phyloP scores from a whole-genome alignment of 1,140 invertebrate genomes.

The Pararge aegeria region DNA sequence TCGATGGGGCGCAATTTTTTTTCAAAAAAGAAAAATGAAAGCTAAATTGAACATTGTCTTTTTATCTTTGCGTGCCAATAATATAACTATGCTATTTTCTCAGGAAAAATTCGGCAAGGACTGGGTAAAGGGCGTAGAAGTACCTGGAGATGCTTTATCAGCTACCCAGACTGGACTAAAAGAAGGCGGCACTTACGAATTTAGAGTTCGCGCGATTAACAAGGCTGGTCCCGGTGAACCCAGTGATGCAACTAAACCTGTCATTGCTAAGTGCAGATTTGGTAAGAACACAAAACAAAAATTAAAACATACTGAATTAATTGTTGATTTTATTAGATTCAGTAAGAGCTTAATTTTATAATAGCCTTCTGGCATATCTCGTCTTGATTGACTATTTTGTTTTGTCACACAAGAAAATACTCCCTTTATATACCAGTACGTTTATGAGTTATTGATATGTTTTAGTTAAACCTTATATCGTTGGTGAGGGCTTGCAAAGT shows the following conservation, averaged over 20 bases:
- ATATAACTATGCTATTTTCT: slow-evolving; percentile 11
- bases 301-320: too few species aligned
- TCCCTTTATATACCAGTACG: too few species aligned
- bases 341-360: too few species aligned
- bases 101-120: slow-evolving; percentile 94
- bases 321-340: too few species aligned
- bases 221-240: slow-evolving; percentile 97
- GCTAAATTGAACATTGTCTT: too few species aligned
- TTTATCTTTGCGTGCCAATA: too few species aligned
- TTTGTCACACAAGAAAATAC: too few species aligned
- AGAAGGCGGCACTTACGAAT: slow-evolving; percentile 97
- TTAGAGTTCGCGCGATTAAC: slow-evolving; percentile 96
- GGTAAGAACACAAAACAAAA: slow-evolving; percentile 51
- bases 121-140: slow-evolving; percentile 90
- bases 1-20: too few species aligned
- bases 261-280: slow-evolving; percentile 96
- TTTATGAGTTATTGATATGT: slow-evolving; percentile 24
- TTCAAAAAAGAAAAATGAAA: too few species aligned
- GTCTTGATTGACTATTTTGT: not conserved
- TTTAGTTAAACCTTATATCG: slow-evolving; percentile 93
- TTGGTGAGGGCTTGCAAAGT: slow-evolving; percentile 90
- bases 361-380: too few species aligned
- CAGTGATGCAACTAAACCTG: slow-evolving; percentile 95
- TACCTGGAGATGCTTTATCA: slow-evolving; percentile 86
- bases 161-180: slow-evolving; percentile 94